Conservation (phyloP, 2,797 vertebrate genomes). For the Enteromius mattozi region DNA sequence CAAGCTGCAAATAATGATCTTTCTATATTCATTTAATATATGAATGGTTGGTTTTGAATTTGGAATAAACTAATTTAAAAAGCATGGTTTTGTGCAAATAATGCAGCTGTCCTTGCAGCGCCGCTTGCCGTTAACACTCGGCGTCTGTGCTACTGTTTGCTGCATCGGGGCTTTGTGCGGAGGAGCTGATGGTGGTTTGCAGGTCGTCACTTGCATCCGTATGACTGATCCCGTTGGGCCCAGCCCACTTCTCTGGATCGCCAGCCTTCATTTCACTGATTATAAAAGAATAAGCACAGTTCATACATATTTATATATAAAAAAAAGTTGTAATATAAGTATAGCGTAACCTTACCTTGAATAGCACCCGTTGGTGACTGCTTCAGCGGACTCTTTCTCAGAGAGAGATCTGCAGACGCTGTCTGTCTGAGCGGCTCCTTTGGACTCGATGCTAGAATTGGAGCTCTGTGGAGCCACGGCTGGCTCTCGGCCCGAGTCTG, state of each 20-base stretch:
- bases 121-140: slow-evolving; percentile 69
- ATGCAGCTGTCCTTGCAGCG: slow-evolving; percentile 66
- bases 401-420: slow-evolving; percentile 72
- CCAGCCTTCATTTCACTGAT: slow-evolving; percentile 65
- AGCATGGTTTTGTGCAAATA: slow-evolving; percentile 73
- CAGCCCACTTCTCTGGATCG: slow-evolving; percentile 47
- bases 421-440: slow-evolving; percentile 66
- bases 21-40: not conserved
- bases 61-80: slow-evolving; percentile 52
- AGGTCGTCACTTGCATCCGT: slow-evolving; percentile 28
- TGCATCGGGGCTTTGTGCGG: slow-evolving; percentile 51
- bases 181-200: slow-evolving; percentile 39
- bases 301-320: not conserved
- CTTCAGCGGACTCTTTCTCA: slow-evolving; percentile 66
- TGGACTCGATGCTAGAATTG: slow-evolving; percentile 61
- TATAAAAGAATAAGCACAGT: not conserved
- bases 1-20: slow-evolving; percentile 5
- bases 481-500: slow-evolving; percentile 69
- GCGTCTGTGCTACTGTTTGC: slow-evolving; percentile 66
- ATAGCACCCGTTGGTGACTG: slow-evolving; percentile 69
- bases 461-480: slow-evolving; percentile 69
- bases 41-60: slow-evolving; percentile 19
- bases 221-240: slow-evolving; percentile 68
- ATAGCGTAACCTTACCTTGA: slow-evolving; percentile 65
- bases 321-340: not conserved